These are phyloP conservation scores for Phymorhynchus buccinoides DNA, from an alignment of 1,140 invertebrate genomes.

Conservation along the genomic window DNA sequence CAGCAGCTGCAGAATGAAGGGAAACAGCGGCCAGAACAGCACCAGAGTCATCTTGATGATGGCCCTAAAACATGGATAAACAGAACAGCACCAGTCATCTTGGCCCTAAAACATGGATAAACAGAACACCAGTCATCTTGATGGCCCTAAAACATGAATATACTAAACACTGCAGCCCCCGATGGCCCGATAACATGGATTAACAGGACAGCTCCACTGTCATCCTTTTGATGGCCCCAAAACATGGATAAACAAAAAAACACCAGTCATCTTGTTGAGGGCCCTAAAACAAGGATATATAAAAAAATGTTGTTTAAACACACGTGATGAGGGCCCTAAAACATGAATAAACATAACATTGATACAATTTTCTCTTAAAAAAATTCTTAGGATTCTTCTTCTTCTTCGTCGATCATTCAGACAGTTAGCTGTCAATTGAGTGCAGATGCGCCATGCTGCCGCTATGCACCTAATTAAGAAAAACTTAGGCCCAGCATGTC, in stretches of 20 bases:
- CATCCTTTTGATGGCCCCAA: constrained; percentile 87
- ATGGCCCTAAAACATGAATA: background rate
- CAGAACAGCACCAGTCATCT: too few species aligned
- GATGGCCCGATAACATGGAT: background rate
- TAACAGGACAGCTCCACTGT: constrained; percentile 78
- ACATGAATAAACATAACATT: background rate
- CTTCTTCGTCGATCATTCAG: constrained; percentile 80
- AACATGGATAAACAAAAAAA: constrained; percentile 69
- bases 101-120: background rate
- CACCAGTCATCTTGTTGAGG: background rate
- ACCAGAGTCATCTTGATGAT: constrained; percentile 87
- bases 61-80: constrained; percentile 80
- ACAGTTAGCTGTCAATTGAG: too few species aligned
- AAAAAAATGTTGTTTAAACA: background rate
- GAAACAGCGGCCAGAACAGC: constrained; percentile 91
- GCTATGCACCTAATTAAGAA: too few species aligned
- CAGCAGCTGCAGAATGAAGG: constrained; percentile 86
- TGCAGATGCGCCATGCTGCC: too few species aligned
- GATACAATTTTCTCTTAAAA: background rate
- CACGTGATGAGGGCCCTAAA: background rate
- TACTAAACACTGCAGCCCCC: background rate
- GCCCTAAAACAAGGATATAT: background rate
- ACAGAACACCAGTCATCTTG: constrained; percentile 4
- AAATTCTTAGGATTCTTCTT: too few species aligned
- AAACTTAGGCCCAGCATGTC: too few species aligned